These are phyloP conservation scores for Mola mola DNA, from an alignment of 2,113 vertebrate genomes.

Conservation along the genomic window DNA sequence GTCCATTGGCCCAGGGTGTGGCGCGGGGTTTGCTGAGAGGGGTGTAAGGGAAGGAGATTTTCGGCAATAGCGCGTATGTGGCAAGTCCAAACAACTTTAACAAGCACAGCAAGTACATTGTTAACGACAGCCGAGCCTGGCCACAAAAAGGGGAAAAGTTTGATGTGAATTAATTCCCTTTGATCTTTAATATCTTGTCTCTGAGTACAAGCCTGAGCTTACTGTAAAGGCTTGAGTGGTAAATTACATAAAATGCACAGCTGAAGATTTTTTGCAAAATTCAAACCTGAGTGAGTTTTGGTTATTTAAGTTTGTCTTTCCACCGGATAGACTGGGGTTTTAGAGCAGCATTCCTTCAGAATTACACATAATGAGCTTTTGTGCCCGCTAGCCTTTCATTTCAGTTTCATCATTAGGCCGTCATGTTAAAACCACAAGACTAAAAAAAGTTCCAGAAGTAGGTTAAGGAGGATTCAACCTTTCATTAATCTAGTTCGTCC, in stretches of 20 bases:
- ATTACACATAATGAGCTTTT: conserved; percentile 63
- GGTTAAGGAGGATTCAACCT: conserved; percentile 24
- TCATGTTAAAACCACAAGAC: conserved; percentile 52
- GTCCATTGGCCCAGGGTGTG: conserved; percentile 44
- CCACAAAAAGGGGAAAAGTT: conserved; percentile 12
- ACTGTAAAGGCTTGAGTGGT: conserved; percentile 11
- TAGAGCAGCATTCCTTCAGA: conserved; percentile 32
- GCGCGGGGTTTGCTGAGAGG: conserved; percentile 10
- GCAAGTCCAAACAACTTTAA: conserved; percentile 43
- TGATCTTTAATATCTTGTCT: conserved; percentile 34
- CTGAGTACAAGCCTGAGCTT: conserved; percentile 9
- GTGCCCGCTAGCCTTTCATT: conserved; percentile 58
- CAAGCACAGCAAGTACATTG: conserved; percentile 32
- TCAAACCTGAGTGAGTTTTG: conserved; percentile 13
- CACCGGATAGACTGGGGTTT: conserved; percentile 17
- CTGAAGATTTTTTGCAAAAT: conserved; percentile 14
- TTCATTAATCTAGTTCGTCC: conserved; percentile 15
- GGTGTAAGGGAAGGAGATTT: not conserved
- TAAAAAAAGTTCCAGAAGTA: conserved; percentile 24
- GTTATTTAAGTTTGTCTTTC: conserved; percentile 29
- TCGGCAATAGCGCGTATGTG: conserved; percentile 39
- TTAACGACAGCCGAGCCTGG: conserved; percentile 34
- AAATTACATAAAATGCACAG: not conserved
- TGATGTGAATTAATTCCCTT: conserved; percentile 25
- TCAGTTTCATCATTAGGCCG: conserved; percentile 63